A percentile compares a stretch with the other conserved stretches of the same genome.
phyloP scores from a whole-genome alignment of 2,888 invertebrate genomes.

The Erannis defoliaria region DNA sequence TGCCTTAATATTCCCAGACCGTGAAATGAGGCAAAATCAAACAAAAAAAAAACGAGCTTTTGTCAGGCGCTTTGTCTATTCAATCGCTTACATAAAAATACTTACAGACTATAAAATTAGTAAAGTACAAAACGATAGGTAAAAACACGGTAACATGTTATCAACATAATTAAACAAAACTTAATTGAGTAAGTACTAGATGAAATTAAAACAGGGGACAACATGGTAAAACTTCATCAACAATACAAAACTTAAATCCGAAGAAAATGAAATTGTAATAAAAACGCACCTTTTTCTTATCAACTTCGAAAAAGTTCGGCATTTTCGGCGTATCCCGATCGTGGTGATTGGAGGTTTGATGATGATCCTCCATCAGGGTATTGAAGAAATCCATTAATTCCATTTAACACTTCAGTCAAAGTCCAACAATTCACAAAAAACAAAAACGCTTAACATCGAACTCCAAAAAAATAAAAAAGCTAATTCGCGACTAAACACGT shows the following conservation, averaged over 20 bases:
- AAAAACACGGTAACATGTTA: no score
- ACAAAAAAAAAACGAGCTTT: no score
- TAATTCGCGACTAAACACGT: slow-evolving; percentile 72
- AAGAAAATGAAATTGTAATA: neutral
- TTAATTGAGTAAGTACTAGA: no score
- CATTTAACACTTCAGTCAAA: slow-evolving; percentile 62
- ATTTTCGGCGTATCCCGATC: slow-evolving; percentile 74
- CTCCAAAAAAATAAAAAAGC: slow-evolving; percentile 52
- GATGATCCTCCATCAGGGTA: slow-evolving; percentile 73
- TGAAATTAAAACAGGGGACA: no score
- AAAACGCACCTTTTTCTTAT: slow-evolving; percentile 72
- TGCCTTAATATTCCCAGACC: no score
- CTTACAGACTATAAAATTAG: no score
- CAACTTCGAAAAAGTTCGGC: slow-evolving; percentile 81
- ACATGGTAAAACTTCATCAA: neutral
- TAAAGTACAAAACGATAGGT: no score
- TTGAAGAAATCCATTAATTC: slow-evolving; percentile 80
- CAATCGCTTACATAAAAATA: no score
- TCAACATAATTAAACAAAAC: no score
- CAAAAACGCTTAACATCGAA: slow-evolving; percentile 54
- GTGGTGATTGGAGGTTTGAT: slow-evolving; percentile 59
- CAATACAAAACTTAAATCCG: neutral
- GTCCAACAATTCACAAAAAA: slow-evolving; percentile 59
- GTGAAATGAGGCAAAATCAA: no score
- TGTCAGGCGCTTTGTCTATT: no score